Percentiles rank a stretch among this genome's conserved stretches.
Conservation (phyloP, 2,888 invertebrate species). For the Plagodis pulveraria region DNA sequence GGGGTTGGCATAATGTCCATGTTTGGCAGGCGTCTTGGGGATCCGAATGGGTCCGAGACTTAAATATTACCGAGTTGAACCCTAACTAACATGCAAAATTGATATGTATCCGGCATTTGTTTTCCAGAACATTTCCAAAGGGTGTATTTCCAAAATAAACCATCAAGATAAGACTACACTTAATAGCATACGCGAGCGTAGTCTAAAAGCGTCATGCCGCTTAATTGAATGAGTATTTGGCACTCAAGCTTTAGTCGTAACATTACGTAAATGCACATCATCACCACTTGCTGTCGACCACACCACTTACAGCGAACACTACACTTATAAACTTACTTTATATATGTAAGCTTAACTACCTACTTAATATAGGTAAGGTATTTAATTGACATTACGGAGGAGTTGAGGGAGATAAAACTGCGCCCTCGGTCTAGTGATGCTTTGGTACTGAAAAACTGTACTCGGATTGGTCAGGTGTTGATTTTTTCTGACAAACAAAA, state of each 20-base stretch:
- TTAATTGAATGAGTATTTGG: conserved; percentile 63
- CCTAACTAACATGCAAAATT: too few relatives aligned
- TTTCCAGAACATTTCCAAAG: too few relatives aligned
- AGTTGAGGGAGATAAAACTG: background rate
- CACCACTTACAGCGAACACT: conserved; percentile 52
- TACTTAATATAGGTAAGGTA: background rate
- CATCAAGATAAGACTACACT: conserved; percentile 12
- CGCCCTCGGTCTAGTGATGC: too few relatives aligned
- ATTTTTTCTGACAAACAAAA: too few relatives aligned
- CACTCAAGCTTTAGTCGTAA: conserved; percentile 44
- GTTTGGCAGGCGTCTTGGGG: too few relatives aligned
- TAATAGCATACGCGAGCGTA: conserved; percentile 16
- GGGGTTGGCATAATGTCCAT: too few relatives aligned
- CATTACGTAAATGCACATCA: conserved; percentile 56
- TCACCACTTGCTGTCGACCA: conserved; percentile 55
- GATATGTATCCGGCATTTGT: too few relatives aligned
- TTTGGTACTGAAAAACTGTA: too few relatives aligned
- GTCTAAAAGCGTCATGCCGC: conserved; percentile 38
- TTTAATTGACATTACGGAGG: background rate
- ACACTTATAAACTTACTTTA: conserved; percentile 30
- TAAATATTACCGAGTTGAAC: too few relatives aligned
- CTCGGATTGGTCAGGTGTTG: too few relatives aligned
- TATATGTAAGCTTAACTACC: background rate
- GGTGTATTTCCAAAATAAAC: background rate
- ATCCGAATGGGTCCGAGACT: too few relatives aligned